phyloP scores from a whole-genome alignment of 2,888 invertebrate species.

The Cinara cedri region DNA sequence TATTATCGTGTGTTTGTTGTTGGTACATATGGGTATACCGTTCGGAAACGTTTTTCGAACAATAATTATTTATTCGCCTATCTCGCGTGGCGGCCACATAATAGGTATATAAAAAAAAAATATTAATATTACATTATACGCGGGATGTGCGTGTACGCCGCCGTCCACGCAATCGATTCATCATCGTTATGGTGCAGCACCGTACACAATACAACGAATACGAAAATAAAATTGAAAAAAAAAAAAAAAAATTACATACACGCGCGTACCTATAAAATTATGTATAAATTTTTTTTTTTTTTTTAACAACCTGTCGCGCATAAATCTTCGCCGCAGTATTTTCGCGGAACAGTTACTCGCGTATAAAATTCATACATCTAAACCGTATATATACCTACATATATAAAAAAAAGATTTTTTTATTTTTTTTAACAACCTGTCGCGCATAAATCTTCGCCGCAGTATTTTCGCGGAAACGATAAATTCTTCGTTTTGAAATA shows the following conservation, averaged over 20 bases:
- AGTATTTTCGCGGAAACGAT: constrained; percentile 50
- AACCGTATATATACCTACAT: no score
- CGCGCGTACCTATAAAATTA: neutral
- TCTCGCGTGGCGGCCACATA: neutral
- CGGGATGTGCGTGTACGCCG: neutral
- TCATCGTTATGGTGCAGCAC: constrained; percentile 5
- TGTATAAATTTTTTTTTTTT: neutral
- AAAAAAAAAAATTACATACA: neutral
- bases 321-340: constrained; percentile 37
- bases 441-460: constrained; percentile 41
- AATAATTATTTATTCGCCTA: constrained; percentile 9
- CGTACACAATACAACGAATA: neutral
- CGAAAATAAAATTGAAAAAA: constrained; percentile 18
- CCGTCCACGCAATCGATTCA: constrained; percentile 45
- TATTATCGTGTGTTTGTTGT: no score
- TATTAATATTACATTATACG: neutral
- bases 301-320: constrained; percentile 43
- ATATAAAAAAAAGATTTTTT: neutral
- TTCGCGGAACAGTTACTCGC: neutral
- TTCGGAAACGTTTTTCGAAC: constrained; percentile 4
- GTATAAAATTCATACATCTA: neutral
- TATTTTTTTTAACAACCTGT: constrained; percentile 43
- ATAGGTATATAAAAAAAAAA: neutral
- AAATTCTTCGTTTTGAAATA: constrained; percentile 48
- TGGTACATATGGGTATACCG: neutral